Base-by-base conservation (phyloP, 1,140 invertebrate genomes). In the Drosophila parvula region DNA sequence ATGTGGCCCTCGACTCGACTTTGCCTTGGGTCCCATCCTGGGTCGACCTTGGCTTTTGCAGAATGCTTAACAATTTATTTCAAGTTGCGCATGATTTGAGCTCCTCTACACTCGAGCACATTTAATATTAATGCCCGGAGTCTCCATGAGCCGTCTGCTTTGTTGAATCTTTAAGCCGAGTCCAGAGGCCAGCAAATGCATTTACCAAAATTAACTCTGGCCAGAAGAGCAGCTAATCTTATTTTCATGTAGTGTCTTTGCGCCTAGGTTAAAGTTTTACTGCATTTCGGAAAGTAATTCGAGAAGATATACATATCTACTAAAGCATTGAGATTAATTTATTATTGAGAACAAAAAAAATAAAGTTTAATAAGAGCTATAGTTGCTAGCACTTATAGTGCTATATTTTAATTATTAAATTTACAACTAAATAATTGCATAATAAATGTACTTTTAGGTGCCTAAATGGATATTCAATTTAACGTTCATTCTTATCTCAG, bases 41-140 rank as follows among this genome's bases (percentile, higher is more conserved):
- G 47, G 62, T 36, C 36, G 73, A 50, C 44, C 56, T 41, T 75
- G 36, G 68, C 58, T 76, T 65, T 65, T 51, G 43, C 45, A 51
- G 56, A 78, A 74, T 80, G 59, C 69, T 69, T 44, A 59, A 64
- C 61, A 65, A 82, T 82, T 69, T 78, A 64, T 76, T 64, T 81
- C 50, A 61, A 76, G 59, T 65, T 44, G 44, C 67, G 56, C 65
- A 58, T 83, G 57, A 67, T 53, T 74, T 62, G 70, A 71, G 55
- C 32, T 41, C 18, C 51, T 43, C 18, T 44, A 36, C 47, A 45
- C 50, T 70, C 34, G 44, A 30, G 51, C 44, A 71, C 55, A 71
- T 71, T 44, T 78, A 69, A 61, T 58, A 63, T 78, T 56, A 70
- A 68, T 61, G 30, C 48, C 48, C 16, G 3, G 3, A 18, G 10